Evolutionary conservation across 2,797 vertebrate species (phyloP).

Genomic region (Novumbra hubbsi): DNA sequence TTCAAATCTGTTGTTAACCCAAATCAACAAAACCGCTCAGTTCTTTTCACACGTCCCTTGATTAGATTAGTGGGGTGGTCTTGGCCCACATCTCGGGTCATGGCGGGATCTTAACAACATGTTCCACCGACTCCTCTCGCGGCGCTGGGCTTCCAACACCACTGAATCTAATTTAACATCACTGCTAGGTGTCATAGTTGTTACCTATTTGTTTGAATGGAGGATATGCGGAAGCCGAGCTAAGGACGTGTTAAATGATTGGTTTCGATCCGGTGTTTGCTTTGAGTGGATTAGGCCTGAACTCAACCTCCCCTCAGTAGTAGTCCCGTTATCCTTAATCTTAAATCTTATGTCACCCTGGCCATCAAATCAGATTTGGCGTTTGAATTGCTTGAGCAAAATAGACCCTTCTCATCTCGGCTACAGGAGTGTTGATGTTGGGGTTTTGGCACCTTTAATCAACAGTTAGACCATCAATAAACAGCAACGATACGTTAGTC

Average conservation of each 20-base stretch:
- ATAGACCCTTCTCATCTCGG: background rate
- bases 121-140: constrained; percentile 32
- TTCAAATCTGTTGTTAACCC: constrained; percentile 75
- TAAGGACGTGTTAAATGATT: constrained; percentile 61
- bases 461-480: constrained; percentile 20
- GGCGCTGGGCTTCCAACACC: constrained; percentile 42
- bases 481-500: constrained; percentile 34
- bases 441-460: constrained; percentile 49
- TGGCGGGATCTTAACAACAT: constrained; percentile 48
- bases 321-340: constrained; percentile 6
- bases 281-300: constrained; percentile 67
- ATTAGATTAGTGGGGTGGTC: constrained; percentile 61
- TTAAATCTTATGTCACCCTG: background rate
- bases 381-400: background rate
- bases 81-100: constrained; percentile 54
- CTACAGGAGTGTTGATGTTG: constrained; percentile 16
- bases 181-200: constrained; percentile 63
- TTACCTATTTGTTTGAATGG: constrained; percentile 68
- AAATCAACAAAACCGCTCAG: constrained; percentile 79
- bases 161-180: constrained; percentile 58
- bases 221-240: constrained; percentile 68
- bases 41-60: constrained; percentile 71
- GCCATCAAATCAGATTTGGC: background rate
- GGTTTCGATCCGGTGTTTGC: constrained; percentile 60
- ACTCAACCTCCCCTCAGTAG: background rate